phyloP scores from a whole-genome alignment of 2,888 invertebrate genomes.

The Phorcus lineatus region DNA sequence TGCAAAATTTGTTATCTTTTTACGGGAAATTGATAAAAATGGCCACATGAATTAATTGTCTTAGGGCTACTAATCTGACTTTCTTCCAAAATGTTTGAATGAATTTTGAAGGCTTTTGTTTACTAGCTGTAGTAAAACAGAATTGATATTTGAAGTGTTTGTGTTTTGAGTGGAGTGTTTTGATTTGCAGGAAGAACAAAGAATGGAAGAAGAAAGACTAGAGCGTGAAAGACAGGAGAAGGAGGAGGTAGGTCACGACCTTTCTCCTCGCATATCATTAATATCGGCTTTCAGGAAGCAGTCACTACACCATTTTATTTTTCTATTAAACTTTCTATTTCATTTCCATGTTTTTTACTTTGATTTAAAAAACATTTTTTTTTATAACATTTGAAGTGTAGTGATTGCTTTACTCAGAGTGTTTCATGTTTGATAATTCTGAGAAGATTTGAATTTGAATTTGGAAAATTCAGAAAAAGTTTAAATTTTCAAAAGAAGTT shows the following conservation, averaged over 20 bases:
- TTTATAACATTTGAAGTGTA: not conserved
- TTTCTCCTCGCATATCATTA: slow-evolving; percentile 4
- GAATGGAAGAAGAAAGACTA: slow-evolving; percentile 47
- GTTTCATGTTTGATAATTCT: slow-evolving; percentile 7
- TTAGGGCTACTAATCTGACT: no score
- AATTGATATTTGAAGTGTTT: no score
- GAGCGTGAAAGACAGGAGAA: slow-evolving; percentile 44
- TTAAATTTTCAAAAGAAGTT: not conserved
- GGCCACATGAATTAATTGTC: no score
- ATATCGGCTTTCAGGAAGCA: not conserved
- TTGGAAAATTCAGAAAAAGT: no score
- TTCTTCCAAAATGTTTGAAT: no score
- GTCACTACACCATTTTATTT: not conserved
- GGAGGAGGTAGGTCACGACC: slow-evolving; percentile 44
- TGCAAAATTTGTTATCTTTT: no score
- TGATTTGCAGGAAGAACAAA: slow-evolving; percentile 47
- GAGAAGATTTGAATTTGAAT: not conserved
- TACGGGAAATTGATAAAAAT: no score
- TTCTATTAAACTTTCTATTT: no score
- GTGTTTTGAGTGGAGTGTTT: not conserved
- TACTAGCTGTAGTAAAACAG: no score
- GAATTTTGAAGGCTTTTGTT: no score
- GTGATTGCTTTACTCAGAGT: not conserved
- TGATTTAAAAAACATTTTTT: not conserved
- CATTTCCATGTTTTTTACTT: not conserved